Conservation (phyloP, 1,140 invertebrate genomes). For the Aphelinus atriplicis region DNA sequence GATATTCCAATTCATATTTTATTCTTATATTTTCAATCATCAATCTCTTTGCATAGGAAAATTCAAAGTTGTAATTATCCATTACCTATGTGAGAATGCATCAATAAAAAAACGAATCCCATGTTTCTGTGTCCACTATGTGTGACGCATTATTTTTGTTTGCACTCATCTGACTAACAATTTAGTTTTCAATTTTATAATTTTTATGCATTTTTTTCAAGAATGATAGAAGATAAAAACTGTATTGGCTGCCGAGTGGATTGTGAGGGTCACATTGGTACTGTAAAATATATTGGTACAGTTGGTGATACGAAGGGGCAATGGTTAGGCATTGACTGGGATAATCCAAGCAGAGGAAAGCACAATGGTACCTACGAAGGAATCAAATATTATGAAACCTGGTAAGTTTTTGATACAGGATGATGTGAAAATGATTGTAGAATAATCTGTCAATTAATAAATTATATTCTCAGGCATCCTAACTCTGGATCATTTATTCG, state of each 20-base stretch:
- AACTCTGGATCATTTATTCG: conserved; percentile 88
- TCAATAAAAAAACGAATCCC: too few relatives aligned
- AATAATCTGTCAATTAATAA: background rate
- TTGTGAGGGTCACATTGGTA: conserved; percentile 69
- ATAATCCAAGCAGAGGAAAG: conserved; percentile 85
- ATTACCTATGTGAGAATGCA: too few relatives aligned
- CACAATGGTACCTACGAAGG: conserved; percentile 88
- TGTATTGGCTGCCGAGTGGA: conserved; percentile 68
- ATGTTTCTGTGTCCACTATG: too few relatives aligned
- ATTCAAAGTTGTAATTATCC: too few relatives aligned
- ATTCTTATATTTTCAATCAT: background rate
- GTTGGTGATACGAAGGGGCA: conserved; percentile 69
- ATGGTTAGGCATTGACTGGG: conserved; percentile 96
- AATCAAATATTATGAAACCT: conserved; percentile 83
- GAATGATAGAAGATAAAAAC: conserved; percentile 61
- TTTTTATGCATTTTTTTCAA: conserved; percentile 40
- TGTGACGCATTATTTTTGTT: too few relatives aligned
- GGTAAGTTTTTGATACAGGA: conserved; percentile 62
- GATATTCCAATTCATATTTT: background rate
- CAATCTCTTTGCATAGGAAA: too few relatives aligned
- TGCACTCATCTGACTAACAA: too few relatives aligned
- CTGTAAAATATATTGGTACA: conserved; percentile 70
- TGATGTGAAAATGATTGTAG: background rate
- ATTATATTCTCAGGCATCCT: conserved; percentile 62
- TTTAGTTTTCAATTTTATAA: background rate